Base-by-base conservation (phyloP, 2,888 invertebrate genomes). In the Pogonocherus hispidulus region DNA sequence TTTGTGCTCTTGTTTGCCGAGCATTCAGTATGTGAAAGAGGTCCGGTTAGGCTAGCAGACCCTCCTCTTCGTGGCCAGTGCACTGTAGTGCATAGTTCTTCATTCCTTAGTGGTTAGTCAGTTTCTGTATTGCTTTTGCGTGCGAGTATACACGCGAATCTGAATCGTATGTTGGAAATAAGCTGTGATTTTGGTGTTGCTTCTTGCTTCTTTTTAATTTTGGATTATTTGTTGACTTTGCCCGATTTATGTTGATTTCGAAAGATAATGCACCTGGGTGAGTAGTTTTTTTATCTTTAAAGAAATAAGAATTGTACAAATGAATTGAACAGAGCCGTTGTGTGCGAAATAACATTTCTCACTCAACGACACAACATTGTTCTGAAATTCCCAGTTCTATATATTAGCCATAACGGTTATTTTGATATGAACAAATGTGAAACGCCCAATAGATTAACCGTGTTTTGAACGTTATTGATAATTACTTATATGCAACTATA, bases 91-190 rank as follows among this genome's bases (percentile, higher is more conserved):
- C 35, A 47, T 47, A 47, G 59, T 19, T 54, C 47, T 32, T 46
- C 59, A 59, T 59, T 59, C 59, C 59, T 49, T 19, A 59, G 47
- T 32, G 47, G 32, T 59, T 59, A 59, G 59, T 59, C 59, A 59
- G 46, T 57, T 14, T 41, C 59, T 32, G 9, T 27, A 46, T 8
- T 19, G 46, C 32, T 23, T 46, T 5, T 16, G 19, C 35, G 3
- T 16, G 46, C 22, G 16, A 4, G 22, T 41, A 44, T n/a, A 19
- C 23, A 27, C 16, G 37, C 44, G 14, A 41, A 22, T 55, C 37
- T 35, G 37, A 55, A n/a, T 18, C 46, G 57, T 44, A 22, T 4
- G 4, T 23, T n/a, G 22, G 23, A 51, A 22, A 23, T 51, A 52
- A 27, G 8, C 11, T 44, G 14, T 47, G 14, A 49, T 55, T n/a